Evolutionary conservation across 2,888 invertebrate species (phyloP), one percentile per base, ranked within the genome.

Genomic region (Chymomyza caudatula): DNA sequence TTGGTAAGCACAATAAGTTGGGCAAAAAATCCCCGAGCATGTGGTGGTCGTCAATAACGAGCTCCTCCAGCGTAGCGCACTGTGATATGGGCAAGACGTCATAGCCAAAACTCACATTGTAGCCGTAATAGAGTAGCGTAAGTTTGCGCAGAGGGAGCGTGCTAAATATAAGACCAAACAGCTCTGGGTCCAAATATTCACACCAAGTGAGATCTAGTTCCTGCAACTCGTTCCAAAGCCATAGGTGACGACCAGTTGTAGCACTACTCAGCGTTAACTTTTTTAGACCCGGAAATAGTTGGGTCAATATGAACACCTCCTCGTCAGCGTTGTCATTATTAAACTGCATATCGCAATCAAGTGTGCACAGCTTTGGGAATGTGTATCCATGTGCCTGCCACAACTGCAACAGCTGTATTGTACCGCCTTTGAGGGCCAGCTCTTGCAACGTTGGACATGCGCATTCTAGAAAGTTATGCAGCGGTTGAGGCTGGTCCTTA

Each of bases 31-130:
- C 54, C 1, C 56, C 47, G 23, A 73, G 17, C 53, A 81, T 3
- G 13, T 71, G 74, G 23, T 78, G 69, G 60, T 81, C 78, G 22
- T 81, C 82, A 5, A 81, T 67, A 2, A 67, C 53, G 0, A 81
- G 59, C 44, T 81, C 77, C 52, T 81, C 72, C 19, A 81, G 64
- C 1, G 72, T 71, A 0, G 15, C 1, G 15, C 81, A 74, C 2
- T 57, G 20, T 1, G 72, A 67, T 1, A 64, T 65, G 2, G 64
- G 55, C 8, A 47, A 2, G 1, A 76, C 13, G 0, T 57, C 57
- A 11, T 55, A 37, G 3, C 66, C 67, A 4, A 76, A 17, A 11
- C 54, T 53, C 0, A 57, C 62, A 19, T 55, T 56, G 19, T 74
- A 74, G 5, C 73, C 69, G 44, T 71, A 76, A 42, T 49, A 71